phyloP scores from a whole-genome alignment of 30 jellyfish, hydroid and myxozoan species.

The Phacellophora camtschatica region DNA sequence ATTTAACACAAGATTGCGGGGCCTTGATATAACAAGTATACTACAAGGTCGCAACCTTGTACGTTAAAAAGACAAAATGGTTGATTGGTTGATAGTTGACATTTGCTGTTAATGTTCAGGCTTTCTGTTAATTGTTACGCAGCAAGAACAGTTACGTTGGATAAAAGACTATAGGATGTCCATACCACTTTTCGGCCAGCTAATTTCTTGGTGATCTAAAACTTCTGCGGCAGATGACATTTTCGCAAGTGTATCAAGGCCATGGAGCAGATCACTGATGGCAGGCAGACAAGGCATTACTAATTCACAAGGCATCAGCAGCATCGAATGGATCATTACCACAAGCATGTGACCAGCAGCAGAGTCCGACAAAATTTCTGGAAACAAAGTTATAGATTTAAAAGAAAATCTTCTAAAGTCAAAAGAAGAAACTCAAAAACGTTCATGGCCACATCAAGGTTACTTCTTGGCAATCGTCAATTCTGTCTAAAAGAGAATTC shows the following conservation, averaged over 20 bases:
- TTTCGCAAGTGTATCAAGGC: slow-evolving; percentile 33
- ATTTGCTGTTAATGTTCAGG: too few species aligned
- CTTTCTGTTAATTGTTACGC: too few species aligned
- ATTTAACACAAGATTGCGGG: too few species aligned
- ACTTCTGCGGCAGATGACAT: slow-evolving; percentile 59
- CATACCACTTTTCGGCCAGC: slow-evolving; percentile 68
- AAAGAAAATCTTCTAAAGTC: neutral
- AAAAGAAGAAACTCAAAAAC: neutral
- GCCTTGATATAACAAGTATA: too few species aligned
- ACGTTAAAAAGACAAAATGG: too few species aligned
- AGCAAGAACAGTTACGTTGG: too few species aligned
- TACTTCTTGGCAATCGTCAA: too few species aligned
- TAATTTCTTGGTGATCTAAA: slow-evolving; percentile 62
- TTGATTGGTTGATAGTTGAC: too few species aligned
- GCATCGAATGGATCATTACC: slow-evolving; percentile 32
- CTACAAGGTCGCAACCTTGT: too few species aligned
- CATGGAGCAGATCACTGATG: slow-evolving; percentile 33
- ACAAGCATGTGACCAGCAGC: slow-evolving; percentile 63
- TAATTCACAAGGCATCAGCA: slow-evolving; percentile 19
- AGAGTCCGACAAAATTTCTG: slow-evolving; percentile 44
- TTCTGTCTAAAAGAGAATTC: too few species aligned
- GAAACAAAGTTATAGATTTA: neutral
- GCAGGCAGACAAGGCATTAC: slow-evolving; percentile 42
- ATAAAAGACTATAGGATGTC: too few species aligned
- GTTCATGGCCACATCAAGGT: too few species aligned